Conservation (phyloP, 2,797 vertebrate genomes). For the Huso huso region DNA sequence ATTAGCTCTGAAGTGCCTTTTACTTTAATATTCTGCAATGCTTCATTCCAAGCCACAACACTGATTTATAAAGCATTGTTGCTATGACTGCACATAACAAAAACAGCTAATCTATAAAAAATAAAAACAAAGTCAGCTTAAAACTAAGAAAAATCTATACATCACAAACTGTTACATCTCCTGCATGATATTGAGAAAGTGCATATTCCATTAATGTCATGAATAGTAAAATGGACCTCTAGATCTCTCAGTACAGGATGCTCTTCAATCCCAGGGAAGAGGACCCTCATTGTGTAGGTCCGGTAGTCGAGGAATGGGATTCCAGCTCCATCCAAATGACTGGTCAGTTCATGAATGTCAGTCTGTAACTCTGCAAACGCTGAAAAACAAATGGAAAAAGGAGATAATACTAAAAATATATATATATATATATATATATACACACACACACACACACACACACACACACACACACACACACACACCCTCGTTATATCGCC, state of each 20-base stretch:
- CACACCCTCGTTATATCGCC: too few species aligned
- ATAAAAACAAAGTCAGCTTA: too few species aligned
- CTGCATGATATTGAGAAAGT: too few species aligned
- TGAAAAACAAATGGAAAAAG: constrained; percentile 32
- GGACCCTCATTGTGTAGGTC: constrained; percentile 93
- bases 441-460: too few species aligned
- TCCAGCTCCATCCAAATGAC: constrained; percentile 89
- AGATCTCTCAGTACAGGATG: constrained; percentile 93
- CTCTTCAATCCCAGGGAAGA: constrained; percentile 95
- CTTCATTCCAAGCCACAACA: too few species aligned
- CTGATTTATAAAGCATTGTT: too few species aligned
- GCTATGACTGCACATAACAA: too few species aligned
- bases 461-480: too few species aligned
- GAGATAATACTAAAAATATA: neutral
- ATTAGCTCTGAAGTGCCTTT: neutral
- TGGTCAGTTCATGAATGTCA: constrained; percentile 95
- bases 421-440: neutral
- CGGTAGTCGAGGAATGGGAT: constrained; percentile 96
- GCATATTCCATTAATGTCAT: neutral
- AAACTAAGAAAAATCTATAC: too few species aligned
- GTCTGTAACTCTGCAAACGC: constrained; percentile 97
- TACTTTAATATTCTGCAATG: neutral
- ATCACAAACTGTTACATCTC: too few species aligned
- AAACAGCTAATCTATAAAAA: too few species aligned
- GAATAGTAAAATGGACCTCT: constrained; percentile 62